A percentile compares a stretch with the other conserved stretches of the same genome.
These are phyloP conservation scores for Drosophila putrida DNA, from an alignment of 2,888 invertebrate species.

Conservation along the genomic window DNA sequence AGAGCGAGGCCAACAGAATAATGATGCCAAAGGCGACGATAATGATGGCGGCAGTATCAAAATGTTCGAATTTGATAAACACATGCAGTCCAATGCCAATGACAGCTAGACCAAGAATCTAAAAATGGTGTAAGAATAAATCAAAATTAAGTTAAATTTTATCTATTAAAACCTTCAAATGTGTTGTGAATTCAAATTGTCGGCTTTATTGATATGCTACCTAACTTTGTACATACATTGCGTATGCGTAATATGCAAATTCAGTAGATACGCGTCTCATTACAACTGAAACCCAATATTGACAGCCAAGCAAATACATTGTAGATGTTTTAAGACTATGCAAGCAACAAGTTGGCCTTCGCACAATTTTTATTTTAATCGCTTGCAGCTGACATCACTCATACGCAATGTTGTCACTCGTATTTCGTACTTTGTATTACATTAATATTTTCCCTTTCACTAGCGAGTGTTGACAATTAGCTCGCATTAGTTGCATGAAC, in stretches of 20 bases:
- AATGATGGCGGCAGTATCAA: conserved; percentile 71
- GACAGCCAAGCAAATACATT: conserved; percentile 1
- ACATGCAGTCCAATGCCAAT: conserved; percentile 70
- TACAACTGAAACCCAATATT: conserved; percentile 5
- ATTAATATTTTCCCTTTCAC: conserved; percentile 34
- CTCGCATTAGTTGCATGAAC: conserved; percentile 33
- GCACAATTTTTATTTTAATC: conserved; percentile 8
- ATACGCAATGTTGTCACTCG: conserved; percentile 37
- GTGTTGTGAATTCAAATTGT: conserved; percentile 8
- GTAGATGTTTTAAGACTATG: background rate
- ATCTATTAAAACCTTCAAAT: background rate
- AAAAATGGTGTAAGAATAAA: conserved; percentile 13
- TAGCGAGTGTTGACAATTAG: conserved; percentile 38
- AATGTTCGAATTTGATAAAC: conserved; percentile 72
- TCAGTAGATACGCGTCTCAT: background rate
- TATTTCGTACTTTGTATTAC: conserved; percentile 1
- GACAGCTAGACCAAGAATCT: conserved; percentile 73
- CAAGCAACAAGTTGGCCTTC: conserved; percentile 37
- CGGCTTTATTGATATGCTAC: conserved; percentile 10
- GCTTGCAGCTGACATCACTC: conserved; percentile 40
- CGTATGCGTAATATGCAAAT: conserved; percentile 48
- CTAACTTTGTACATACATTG: background rate
- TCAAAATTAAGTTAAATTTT: background rate
- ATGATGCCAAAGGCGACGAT: conserved; percentile 70
- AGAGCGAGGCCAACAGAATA: conserved; percentile 62